Conservation (phyloP, 1,140 invertebrate species). For the Microplitis demolitor region DNA sequence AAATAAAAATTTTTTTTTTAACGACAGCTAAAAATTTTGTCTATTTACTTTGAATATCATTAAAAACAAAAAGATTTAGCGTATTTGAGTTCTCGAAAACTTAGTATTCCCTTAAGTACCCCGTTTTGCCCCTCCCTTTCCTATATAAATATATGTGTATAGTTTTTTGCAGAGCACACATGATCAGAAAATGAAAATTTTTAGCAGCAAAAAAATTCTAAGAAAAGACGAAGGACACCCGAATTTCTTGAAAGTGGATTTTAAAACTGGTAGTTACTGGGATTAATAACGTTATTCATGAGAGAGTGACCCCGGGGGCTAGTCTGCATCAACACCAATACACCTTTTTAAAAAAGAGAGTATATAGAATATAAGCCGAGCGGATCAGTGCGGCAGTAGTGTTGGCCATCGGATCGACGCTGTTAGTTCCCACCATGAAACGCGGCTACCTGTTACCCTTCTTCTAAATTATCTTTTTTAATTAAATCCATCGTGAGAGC, state of each 20-base stretch:
- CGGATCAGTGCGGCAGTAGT: neutral
- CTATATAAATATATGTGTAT: too few relatives aligned
- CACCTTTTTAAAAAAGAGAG: neutral
- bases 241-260: conserved; percentile 32
- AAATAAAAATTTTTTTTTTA: too few relatives aligned
- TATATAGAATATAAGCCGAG: neutral
- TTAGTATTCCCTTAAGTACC: too few relatives aligned
- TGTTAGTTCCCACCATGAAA: conserved; percentile 54
- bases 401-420: neutral
- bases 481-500: conserved; percentile 59
- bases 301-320: conserved; percentile 50
- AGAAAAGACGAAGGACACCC: conserved; percentile 22
- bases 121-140: too few relatives aligned
- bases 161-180: too few relatives aligned
- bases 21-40: too few relatives aligned
- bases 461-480: conserved; percentile 65
- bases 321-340: conserved; percentile 15
- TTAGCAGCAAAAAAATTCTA: neutral
- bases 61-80: too few relatives aligned
- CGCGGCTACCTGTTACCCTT: conserved; percentile 59
- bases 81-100: too few relatives aligned
- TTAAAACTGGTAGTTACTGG: conserved; percentile 35
- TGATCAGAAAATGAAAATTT: neutral
- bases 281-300: conserved; percentile 64
- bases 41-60: too few relatives aligned